Conservation (phyloP, 2,113 vertebrate species). For the Puma concolor region DNA sequence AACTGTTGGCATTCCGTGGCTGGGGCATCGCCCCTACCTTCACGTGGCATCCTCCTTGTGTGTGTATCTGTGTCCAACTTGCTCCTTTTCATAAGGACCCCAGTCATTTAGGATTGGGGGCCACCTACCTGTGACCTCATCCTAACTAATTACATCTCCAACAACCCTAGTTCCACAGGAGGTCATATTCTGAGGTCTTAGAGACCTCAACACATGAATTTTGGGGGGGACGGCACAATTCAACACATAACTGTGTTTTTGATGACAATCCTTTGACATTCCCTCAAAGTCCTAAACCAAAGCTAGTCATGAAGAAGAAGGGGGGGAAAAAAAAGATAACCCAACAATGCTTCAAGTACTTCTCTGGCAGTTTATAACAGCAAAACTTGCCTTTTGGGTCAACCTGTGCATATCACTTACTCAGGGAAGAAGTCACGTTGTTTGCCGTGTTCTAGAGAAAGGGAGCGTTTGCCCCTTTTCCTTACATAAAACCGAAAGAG, state of each 20-base stretch:
- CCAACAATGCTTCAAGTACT: background rate
- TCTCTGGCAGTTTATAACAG: background rate
- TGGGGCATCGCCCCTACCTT: background rate
- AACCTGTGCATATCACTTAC: background rate
- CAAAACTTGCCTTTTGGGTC: background rate
- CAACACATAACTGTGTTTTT: background rate
- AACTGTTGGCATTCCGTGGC: no score
- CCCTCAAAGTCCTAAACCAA: background rate
- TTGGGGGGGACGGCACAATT: background rate
- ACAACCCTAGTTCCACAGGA: background rate
- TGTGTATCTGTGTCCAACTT: background rate
- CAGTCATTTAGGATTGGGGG: background rate
- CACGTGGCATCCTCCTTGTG: rapidly evolving
- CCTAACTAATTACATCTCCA: background rate
- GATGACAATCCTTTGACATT: background rate
- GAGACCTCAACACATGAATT: background rate
- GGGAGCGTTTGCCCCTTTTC: background rate
- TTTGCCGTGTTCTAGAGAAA: background rate
- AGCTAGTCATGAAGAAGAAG: background rate
- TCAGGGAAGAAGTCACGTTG: background rate
- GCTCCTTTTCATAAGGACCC: background rate
- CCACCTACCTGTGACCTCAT: background rate
- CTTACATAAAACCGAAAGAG: background rate
- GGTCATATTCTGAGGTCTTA: background rate
- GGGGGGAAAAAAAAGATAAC: background rate